phyloP scores from a whole-genome alignment of 2,797 vertebrate genomes.

The Sebastes minor region DNA sequence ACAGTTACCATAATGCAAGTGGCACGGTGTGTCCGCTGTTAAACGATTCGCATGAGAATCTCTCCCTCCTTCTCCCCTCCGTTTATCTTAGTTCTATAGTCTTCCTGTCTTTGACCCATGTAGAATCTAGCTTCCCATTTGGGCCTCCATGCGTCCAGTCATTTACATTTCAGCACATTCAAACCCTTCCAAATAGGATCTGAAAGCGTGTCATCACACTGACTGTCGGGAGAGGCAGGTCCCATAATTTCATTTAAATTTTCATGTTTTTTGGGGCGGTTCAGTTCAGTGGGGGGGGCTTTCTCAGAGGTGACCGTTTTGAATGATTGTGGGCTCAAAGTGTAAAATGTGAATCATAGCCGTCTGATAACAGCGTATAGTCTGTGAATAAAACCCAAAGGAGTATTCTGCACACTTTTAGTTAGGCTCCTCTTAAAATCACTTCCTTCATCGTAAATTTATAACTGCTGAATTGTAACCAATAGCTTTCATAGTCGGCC shows the following conservation, averaged over 20 bases:
- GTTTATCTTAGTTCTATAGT: constrained; percentile 75
- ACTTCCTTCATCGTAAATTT: constrained; percentile 49
- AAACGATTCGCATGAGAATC: constrained; percentile 78
- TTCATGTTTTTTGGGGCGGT: constrained; percentile 44
- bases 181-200: constrained; percentile 70
- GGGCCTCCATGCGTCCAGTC: constrained; percentile 74
- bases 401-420: constrained; percentile 40
- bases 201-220: constrained; percentile 76
- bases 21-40: constrained; percentile 84
- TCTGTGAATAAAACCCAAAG: constrained; percentile 42
- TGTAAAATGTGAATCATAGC: constrained; percentile 62
- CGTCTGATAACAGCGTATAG: constrained; percentile 37
- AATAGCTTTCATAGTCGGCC: constrained; percentile 51
- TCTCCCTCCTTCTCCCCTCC: constrained; percentile 57
- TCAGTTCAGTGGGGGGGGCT: constrained; percentile 30
- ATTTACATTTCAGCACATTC: constrained; percentile 76
- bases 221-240: constrained; percentile 63
- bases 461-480: constrained; percentile 58
- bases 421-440: constrained; percentile 34
- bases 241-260: constrained; percentile 68
- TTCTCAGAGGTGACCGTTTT: constrained; percentile 46
- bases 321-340: constrained; percentile 53
- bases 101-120: constrained; percentile 81
- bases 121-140: constrained; percentile 81
- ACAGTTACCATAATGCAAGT: constrained; percentile 84